Evolutionary conservation across 37 sponge, comb jelly and placozoan genomes (phyloP), one percentile per base, ranked within the genome.

Genomic region (Geodia barretti): DNA sequence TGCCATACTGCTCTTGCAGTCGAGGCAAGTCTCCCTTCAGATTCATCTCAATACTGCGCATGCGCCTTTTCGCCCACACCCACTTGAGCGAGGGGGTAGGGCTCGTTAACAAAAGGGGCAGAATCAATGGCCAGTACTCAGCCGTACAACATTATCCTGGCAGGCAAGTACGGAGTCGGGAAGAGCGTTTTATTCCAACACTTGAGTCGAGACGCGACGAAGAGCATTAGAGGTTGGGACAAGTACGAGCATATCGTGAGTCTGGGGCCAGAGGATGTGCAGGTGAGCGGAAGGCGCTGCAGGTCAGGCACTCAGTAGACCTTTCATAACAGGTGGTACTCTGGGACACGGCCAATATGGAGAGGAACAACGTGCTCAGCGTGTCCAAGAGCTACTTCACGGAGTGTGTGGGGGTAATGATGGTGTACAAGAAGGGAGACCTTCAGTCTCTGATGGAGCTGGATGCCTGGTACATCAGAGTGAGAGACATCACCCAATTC

Each of bases 161-260:
- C 79, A 1, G 87, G 87, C 2, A 35, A 64, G 5, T 38, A 72
- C 68, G 87, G 87, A 0, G 87, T 86, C 17, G 87, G 87, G 2
- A 86, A 86, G 69, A 79, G 73, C 17, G 41, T 60, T 4, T 62
- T 86, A 26, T 86, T 86, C 35, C 32, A 36, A 42, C 9, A 65
- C 11, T 37, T 80, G 71, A 47, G 54, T 47, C 54, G 14, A 14
- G 54, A 47, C 11, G 11, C 7, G 54, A 7, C 7, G 54, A 47
- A 47, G 54, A 47, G 54, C 54, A 14, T 47, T 14, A 47, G 54
- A 47, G 7, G 11, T 14, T 47, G 54, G 54, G 54, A 47, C 54
- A 47, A 47, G 54, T 47, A 14, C 11, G 54, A 47, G 14, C 54
- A 47, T 14, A 14, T 47, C 11, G 14, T 47, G 54, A 47, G 54